These are phyloP conservation scores for Melanotaenia boesemani DNA, from an alignment of 2,797 vertebrate species.

Conservation along the genomic window DNA sequence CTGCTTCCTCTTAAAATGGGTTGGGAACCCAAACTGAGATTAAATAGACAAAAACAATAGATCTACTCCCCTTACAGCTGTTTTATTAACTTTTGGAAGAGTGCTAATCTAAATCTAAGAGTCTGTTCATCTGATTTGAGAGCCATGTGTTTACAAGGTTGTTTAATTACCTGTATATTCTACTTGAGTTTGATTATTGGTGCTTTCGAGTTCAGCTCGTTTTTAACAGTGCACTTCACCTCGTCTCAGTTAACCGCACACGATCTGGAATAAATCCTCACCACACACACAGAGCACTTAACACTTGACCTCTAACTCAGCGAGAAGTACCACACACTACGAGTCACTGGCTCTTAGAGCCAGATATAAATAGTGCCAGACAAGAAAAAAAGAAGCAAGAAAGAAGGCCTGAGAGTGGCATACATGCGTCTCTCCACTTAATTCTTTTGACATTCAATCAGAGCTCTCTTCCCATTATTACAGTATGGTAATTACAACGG, in stretches of 20 bases:
- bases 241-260: conserved; percentile 67
- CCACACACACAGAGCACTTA: conserved; percentile 71
- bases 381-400: conserved; percentile 31
- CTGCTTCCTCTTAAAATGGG: not conserved
- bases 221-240: conserved; percentile 60
- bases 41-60: not conserved
- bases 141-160: not conserved
- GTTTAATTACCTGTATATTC: conserved; percentile 12
- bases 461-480: conserved; percentile 52
- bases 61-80: not conserved
- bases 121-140: not conserved
- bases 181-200: conserved; percentile 29
- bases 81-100: not conserved
- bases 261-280: conserved; percentile 71
- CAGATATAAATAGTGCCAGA: conserved; percentile 50
- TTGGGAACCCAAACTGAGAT: not conserved
- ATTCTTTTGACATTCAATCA: conserved; percentile 65
- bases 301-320: conserved; percentile 76
- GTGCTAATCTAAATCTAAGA: not conserved
- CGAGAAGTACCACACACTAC: conserved; percentile 62
- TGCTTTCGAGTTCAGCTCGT: conserved; percentile 27
- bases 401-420: conserved; percentile 11
- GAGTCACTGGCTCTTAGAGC: conserved; percentile 47
- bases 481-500: conserved; percentile 55
- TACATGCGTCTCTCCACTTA: conserved; percentile 34